Evolutionary conservation across 1,140 invertebrate species (phyloP), one percentile per base, ranked within the genome.

Genomic region (Gonioctena quinquepunctata): DNA sequence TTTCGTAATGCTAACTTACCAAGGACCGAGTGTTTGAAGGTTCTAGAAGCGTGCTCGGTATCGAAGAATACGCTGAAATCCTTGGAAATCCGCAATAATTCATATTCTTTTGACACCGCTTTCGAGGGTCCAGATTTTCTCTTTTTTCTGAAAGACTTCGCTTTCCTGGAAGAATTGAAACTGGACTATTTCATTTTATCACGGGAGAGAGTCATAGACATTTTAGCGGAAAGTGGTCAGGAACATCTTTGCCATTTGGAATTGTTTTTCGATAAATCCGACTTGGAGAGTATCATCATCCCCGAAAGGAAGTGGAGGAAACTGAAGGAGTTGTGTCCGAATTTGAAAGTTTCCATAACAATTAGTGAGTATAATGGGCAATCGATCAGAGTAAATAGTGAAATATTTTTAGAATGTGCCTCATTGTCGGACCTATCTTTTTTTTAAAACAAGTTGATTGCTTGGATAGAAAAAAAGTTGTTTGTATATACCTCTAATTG

Each of bases 101-200:
- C 22, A 19, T 66, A 66, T 23, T 54, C 19, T 5, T 66, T 52
- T 23, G 54, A 66, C 27, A 66, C 63, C 8, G 63, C 63, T 4
- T 66, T 66, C 21, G 63, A 52, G 16, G 54, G 48, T n/a, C 6
- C 50, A 6, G 63, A 66, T 5, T 66, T 66, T 16, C 21, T 66
- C 11, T 16, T 52, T 3, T 52, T 21, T 54, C 16, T 66, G 23
- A 22, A 66, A 54, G 23, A 66, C 19, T 66, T 66, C n/a, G 21
- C 1, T 0, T 54, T 13, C 16, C 49, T 66, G 5, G 18, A 18
- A n/a, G 63, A 66, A 54, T 54, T 66, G 7, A 66, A 54, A 19
- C 19, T 66, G 63, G 63, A 66, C 54, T 66, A 66, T 19, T 66
- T 66, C 19, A 66, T 66, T 25, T 27, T 66, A 4, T 66, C 48